Evolutionary conservation across 23 tunicate genomes (phyloP).

Genomic region (Trididemnum clinides): DNA sequence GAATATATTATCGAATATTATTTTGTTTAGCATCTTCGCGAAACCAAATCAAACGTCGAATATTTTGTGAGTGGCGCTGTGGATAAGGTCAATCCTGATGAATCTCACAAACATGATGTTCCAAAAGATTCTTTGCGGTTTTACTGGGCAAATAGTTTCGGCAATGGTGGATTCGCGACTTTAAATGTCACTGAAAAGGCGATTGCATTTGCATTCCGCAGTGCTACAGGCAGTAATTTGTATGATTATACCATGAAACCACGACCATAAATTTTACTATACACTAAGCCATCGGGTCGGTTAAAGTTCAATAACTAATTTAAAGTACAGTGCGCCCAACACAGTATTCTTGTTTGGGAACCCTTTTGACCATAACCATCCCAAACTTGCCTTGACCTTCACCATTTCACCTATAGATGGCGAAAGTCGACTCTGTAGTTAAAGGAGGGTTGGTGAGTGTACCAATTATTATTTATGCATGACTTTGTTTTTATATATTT

Average conservation of each 20-base stretch:
- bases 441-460: too few species aligned
- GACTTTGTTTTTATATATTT: too few species aligned
- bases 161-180: constrained; percentile 86
- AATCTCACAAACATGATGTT: constrained; percentile 51
- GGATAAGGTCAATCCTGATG: constrained; percentile 75
- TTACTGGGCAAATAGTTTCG: constrained; percentile 69
- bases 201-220: constrained; percentile 44
- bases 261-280: constrained; percentile 21
- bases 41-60: constrained; percentile 52
- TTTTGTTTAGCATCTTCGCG: constrained; percentile 64
- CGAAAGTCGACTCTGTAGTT: too few species aligned
- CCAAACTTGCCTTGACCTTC: too few species aligned
- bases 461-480: too few species aligned
- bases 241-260: constrained; percentile 64
- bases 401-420: too few species aligned
- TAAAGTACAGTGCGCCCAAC: not conserved
- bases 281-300: not conserved
- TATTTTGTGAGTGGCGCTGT: constrained; percentile 92
- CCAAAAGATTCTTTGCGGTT: constrained; percentile 68
- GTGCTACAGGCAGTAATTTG: constrained; percentile 40
- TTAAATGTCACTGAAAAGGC: constrained; percentile 30
- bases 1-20: not conserved
- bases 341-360: not conserved
- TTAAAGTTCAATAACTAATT: not conserved
- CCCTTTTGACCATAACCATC: too few species aligned